Evolutionary conservation across 2,888 invertebrate genomes (phyloP), one percentile per base, ranked within the genome.

Genomic region (Dolomedes plantarius): DNA sequence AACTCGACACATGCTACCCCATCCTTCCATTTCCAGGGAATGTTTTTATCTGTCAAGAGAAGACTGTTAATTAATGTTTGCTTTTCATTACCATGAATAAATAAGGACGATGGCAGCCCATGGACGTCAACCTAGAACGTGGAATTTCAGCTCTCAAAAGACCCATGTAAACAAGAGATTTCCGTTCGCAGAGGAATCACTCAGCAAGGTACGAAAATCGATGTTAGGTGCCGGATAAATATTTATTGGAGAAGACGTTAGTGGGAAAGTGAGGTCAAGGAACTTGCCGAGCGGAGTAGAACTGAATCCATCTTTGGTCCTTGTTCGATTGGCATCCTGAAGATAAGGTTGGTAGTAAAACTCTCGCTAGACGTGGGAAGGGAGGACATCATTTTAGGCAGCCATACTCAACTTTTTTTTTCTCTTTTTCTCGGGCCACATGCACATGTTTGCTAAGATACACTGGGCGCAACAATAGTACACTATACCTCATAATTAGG

Each of bases 131-230:
- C n/a, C n/a, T n/a, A 16, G 46, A 46, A 46, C n/a, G n/a, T 5
- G 46, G n/a, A 46, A 11, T 46, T 46, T 16, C 16, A 46, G 16
- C n/a, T n/a, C n/a, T n/a, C n/a, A n/a, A n/a, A n/a, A n/a, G 6
- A 5, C 16, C n/a, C 11, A n/a, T 46, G n/a, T 46, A 46, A 46
- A 46, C 46, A 46, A 46, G 46, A 16, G 46, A 16, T 16, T 46
- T 46, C 46, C 46, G 46, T 46, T 46, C 16, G 46, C 16, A 16
- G 16, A 46, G 56, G 11, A 56, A 56, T 56, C 56, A 56, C 23
- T 56, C 56, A 11, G 19, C 56, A 56, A 56, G 56, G 56, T 56
- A 23, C 23, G 56, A 23, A 56, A 23, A 56, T 56, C 56, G 56
- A 56, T 2, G 56, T 41, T n/a, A 46, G 5, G 9, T 13, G 41